Percentiles rank a stretch among this genome's conserved stretches.
Conservation (phyloP, 2,797 vertebrate genomes). For the Alosa sapidissima region DNA sequence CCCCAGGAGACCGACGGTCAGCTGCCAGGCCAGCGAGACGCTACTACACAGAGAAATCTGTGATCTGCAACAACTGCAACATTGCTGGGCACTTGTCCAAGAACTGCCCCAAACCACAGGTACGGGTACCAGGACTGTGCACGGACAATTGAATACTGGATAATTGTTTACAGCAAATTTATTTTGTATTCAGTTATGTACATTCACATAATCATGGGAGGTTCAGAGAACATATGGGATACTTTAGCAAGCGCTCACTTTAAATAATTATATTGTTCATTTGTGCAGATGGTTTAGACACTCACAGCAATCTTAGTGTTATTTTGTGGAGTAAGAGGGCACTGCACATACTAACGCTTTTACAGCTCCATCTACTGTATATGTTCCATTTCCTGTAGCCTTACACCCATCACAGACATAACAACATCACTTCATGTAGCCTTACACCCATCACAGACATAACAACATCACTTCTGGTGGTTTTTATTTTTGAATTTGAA, state of each 20-base stretch:
- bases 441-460: too few relatives aligned
- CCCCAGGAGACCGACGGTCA: constrained; percentile 11
- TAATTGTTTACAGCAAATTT: not conserved
- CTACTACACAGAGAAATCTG: constrained; percentile 79
- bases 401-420: too few relatives aligned
- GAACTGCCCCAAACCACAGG: constrained; percentile 85
- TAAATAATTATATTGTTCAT: not conserved
- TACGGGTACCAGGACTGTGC: constrained; percentile 51
- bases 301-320: not conserved
- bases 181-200: not conserved
- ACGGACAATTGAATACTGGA: not conserved
- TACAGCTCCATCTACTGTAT: too few relatives aligned
- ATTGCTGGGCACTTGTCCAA: constrained; percentile 88
- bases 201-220: not conserved
- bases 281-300: not conserved
- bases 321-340: not conserved
- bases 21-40: constrained; percentile 65
- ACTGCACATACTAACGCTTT: not conserved
- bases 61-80: constrained; percentile 85
- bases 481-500: not conserved
- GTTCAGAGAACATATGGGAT: not conserved
- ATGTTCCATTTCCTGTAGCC: too few relatives aligned
- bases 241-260: not conserved
- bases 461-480: too few relatives aligned
- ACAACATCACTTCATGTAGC: too few relatives aligned